A percentile compares a stretch with the other conserved stretches of the same genome.
phyloP scores from a whole-genome alignment of 2,797 vertebrate species.

The Leucoraja ocellata region DNA sequence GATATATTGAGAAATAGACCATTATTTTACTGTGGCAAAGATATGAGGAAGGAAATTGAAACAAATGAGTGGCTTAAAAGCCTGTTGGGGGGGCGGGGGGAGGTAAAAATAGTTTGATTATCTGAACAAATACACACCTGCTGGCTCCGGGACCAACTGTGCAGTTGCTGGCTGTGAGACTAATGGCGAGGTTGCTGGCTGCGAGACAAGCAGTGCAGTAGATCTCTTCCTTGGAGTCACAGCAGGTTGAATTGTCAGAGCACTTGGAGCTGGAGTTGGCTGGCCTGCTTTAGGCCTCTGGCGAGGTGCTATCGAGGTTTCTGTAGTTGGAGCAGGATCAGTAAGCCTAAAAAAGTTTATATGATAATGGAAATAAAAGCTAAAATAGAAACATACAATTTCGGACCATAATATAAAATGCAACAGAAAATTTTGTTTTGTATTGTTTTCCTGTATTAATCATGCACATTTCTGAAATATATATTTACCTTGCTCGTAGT shows the following conservation, averaged over 20 bases:
- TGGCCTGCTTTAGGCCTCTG: slow-evolving; percentile 94
- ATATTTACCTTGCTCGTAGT: slow-evolving; percentile 82
- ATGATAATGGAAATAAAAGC: not conserved
- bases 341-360: slow-evolving; percentile 66
- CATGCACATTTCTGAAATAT: not conserved
- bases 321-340: slow-evolving; percentile 82
- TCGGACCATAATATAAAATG: not conserved
- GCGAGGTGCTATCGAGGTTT: slow-evolving; percentile 93
- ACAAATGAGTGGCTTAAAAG: not conserved
- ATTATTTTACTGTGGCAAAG: too few species aligned
- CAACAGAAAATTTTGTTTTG: not conserved
- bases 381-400: not conserved
- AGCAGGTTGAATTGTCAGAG: slow-evolving; percentile 88
- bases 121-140: not conserved
- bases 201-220: slow-evolving; percentile 56
- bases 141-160: slow-evolving; percentile 48
- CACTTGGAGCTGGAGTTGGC: slow-evolving; percentile 81
- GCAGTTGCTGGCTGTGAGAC: slow-evolving; percentile 52
- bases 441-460: not conserved
- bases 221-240: slow-evolving; percentile 88
- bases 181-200: not conserved
- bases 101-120: not conserved
- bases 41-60: not conserved
- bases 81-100: not conserved
- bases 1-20: not conserved